Base-by-base conservation (phyloP, 2,113 vertebrate genomes). In the Menidia beryllina region DNA sequence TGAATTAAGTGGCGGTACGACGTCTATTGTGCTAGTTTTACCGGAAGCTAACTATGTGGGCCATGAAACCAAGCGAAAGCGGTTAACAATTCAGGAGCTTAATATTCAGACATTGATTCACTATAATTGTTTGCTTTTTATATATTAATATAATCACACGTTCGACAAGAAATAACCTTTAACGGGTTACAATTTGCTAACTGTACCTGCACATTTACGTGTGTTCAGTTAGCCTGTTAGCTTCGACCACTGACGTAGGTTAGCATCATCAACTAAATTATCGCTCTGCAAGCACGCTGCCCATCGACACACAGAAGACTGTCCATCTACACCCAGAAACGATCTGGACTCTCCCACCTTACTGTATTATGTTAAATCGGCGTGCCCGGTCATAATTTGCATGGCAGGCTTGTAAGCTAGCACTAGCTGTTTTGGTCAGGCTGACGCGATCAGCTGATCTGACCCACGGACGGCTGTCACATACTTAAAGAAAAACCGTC, bases 361-460 rank as follows among this genome's bases (percentile, higher is more conserved):
- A 4, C 58, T 25, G 17, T 0, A 7, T 5, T 8, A 14, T 9
- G 20, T 54, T 55, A 73, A 41, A 23, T 1, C 10, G 12, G 8
- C 67, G 47, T 55, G 36, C 66, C 62, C 57, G n/a, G 57, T 63
- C 69, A 83, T 79, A 69, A 54, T 63, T 76, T 54, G 23, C 1
- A 14, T n/a, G 43, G 36, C 14, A 72, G 47, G 75, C 82, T 77
- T 73, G 39, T 36, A 5, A 48, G 77, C 69, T 82, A 87, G 54
- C 64, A 41, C 34, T 67, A 60, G 67, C 69, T 73, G 81, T 77
- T 82, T 54, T 60, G 79, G 54, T 83, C 19, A 27, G 4, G 73
- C 48, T 12, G 39, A 53, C 12, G 38, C 0, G 75, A 72, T 88
- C 84, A 90, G 86, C 81, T 90, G 88, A 82, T 75, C 54, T 4